These are phyloP conservation scores for Malurus cyaneus DNA, from an alignment of 2,113 vertebrate genomes.

Conservation along the genomic window DNA sequence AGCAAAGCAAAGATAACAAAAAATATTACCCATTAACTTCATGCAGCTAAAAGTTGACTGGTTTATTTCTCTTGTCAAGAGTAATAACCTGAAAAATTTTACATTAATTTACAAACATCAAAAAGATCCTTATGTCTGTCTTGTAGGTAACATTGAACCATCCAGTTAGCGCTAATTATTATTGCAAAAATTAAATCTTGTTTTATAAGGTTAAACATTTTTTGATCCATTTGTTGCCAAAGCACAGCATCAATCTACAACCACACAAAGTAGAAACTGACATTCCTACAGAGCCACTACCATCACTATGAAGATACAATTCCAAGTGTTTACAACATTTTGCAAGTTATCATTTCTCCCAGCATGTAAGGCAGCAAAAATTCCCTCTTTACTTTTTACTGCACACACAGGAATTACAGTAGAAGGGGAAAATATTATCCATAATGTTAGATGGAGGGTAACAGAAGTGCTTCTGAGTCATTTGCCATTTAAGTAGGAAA, in stretches of 20 bases:
- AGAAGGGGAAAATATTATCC: background rate
- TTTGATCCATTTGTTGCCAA: background rate
- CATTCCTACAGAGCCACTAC: constrained; percentile 26
- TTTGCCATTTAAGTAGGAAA: background rate
- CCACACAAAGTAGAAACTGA: constrained; percentile 34
- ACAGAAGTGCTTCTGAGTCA: background rate
- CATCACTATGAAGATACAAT: background rate
- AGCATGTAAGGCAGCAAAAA: background rate
- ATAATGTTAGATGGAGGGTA: background rate
- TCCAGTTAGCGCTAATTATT: background rate
- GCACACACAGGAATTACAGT: background rate
- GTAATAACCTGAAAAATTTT: constrained; percentile 27
- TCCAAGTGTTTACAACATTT: background rate
- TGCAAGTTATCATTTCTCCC: background rate
- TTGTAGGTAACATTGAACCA: background rate
- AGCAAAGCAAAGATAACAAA: background rate
- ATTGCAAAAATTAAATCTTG: background rate
- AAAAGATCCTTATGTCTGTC: background rate
- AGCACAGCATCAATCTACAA: constrained; percentile 11
- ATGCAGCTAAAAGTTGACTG: constrained; percentile 31
- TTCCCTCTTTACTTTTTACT: background rate
- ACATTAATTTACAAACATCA: constrained; percentile 38
- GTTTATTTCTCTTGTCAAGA: constrained; percentile 59
- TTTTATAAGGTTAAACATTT: background rate
- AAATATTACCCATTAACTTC: constrained; percentile 1